phyloP scores from a whole-genome alignment of 2,888 invertebrate genomes.

The Argyra leucocephala region DNA sequence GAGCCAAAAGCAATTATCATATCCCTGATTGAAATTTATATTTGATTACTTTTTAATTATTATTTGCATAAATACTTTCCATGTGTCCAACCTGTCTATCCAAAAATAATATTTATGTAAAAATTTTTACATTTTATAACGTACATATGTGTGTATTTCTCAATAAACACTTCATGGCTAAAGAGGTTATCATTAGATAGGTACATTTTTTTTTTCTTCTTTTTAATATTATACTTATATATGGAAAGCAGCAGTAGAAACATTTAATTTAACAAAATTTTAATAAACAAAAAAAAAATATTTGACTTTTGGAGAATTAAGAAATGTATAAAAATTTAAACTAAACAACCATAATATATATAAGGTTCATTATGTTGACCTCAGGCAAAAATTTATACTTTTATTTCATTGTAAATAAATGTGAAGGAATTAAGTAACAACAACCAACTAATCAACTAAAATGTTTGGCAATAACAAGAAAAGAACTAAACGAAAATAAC shows the following conservation, averaged over 20 bases:
- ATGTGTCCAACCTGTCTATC: neutral
- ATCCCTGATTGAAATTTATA: conserved; percentile 7
- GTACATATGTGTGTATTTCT: neutral
- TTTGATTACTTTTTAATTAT: conserved; percentile 20
- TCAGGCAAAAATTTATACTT: neutral
- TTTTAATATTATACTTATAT: neutral
- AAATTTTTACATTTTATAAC: neutral
- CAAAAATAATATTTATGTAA: neutral
- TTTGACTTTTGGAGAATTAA: too few relatives aligned
- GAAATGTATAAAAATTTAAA: too few relatives aligned
- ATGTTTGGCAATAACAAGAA: too few relatives aligned
- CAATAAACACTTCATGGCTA: neutral
- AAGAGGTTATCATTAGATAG: neutral
- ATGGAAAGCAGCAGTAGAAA: neutral
- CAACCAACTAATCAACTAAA: too few relatives aligned
- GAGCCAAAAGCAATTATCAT: too few relatives aligned
- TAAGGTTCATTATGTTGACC: neutral
- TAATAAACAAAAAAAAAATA: neutral
- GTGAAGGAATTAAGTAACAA: neutral
- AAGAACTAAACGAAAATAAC: too few relatives aligned
- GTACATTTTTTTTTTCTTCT: too few relatives aligned
- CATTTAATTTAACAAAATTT: neutral
- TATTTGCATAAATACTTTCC: conserved; percentile 17
- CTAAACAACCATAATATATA: neutral
- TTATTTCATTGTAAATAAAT: neutral